These are phyloP conservation scores for Drosophila grimshawi DNA, from an alignment of 1,140 invertebrate species.

Conservation along the genomic window DNA sequence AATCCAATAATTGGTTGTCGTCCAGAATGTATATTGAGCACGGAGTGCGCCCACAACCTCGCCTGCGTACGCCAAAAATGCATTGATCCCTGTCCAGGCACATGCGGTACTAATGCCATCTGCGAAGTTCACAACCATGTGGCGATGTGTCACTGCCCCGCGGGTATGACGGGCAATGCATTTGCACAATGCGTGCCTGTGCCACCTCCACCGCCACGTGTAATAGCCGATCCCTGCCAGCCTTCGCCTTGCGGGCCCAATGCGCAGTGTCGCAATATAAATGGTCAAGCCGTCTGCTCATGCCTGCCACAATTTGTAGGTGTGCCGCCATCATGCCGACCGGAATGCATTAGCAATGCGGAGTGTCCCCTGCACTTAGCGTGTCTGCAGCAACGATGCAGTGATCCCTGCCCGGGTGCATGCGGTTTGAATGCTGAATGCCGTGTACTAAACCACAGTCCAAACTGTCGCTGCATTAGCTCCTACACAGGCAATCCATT, in stretches of 20 bases:
- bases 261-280: constrained; percentile 85
- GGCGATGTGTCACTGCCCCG: constrained; percentile 74
- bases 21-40: constrained; percentile 93
- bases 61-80: constrained; percentile 91
- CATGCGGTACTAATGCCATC: constrained; percentile 89
- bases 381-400: constrained; percentile 86
- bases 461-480: constrained; percentile 90
- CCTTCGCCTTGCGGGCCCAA: constrained; percentile 87
- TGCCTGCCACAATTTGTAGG: constrained; percentile 86
- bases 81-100: constrained; percentile 90
- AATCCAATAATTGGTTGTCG: constrained; percentile 89
- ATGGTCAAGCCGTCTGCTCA: constrained; percentile 84
- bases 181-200: constrained; percentile 61
- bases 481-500: constrained; percentile 92
- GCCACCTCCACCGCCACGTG: constrained; percentile 65
- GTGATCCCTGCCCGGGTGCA: constrained; percentile 86
- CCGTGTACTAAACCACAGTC: constrained; percentile 90
- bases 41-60: constrained; percentile 90
- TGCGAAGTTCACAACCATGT: constrained; percentile 92
- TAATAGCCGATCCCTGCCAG: constrained; percentile 85
- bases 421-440: constrained; percentile 91
- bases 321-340: constrained; percentile 86
- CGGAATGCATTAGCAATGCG: constrained; percentile 86
- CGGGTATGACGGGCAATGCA: constrained; percentile 75
- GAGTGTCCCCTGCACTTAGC: constrained; percentile 86